phyloP scores from a whole-genome alignment of 2,113 vertebrate species.

The Podarcis muralis region DNA sequence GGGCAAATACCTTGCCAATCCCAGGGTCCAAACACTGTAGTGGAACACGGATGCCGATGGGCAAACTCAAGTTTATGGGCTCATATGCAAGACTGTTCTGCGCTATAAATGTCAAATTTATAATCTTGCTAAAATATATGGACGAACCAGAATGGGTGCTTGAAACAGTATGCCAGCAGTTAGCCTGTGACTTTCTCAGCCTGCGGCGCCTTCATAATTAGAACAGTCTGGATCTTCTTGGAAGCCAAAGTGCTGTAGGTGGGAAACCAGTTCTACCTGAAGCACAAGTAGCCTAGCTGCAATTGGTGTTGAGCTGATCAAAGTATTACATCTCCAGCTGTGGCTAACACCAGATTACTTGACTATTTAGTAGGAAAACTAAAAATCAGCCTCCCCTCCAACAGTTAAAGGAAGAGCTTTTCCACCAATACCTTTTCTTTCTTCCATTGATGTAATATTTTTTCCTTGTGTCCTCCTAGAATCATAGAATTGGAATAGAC shows the following conservation, averaged over 20 bases:
- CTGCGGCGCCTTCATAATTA: not conserved
- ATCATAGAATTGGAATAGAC: too few relatives aligned
- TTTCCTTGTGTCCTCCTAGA: not conserved
- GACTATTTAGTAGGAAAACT: not conserved
- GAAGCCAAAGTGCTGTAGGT: not conserved
- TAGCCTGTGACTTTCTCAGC: not conserved
- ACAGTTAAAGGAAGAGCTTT: not conserved
- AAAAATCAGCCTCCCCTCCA: not conserved
- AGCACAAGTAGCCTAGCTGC: not conserved
- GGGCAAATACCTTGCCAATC: not conserved
- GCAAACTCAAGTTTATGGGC: not conserved
- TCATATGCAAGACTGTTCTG: not conserved
- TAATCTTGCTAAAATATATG: too few relatives aligned
- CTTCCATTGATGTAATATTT: not conserved
- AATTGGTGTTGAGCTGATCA: not conserved
- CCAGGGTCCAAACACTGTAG: not conserved
- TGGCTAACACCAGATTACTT: not conserved
- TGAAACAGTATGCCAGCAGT: too few relatives aligned
- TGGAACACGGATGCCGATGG: not conserved
- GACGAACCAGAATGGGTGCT: too few relatives aligned
- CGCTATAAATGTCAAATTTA: not conserved
- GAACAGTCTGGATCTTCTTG: not conserved
- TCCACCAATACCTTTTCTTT: not conserved
- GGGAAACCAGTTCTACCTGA: constrained; percentile 5
- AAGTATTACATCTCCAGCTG: not conserved